These are phyloP conservation scores for Diarsia dahlii DNA, from an alignment of 2,888 invertebrate genomes.

Conservation along the genomic window DNA sequence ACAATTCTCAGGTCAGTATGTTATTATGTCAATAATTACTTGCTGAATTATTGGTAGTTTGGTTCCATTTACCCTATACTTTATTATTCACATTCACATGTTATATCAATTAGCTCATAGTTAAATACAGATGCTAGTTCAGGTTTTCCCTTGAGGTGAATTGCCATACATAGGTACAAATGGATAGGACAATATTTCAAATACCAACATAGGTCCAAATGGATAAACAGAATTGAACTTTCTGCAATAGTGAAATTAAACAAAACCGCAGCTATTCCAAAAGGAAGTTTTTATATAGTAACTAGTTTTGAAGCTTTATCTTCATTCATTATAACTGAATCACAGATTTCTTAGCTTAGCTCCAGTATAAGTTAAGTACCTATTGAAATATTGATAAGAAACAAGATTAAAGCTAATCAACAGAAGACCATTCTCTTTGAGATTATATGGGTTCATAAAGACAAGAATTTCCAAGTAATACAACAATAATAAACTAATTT, in stretches of 20 bases:
- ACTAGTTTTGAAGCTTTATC: neutral
- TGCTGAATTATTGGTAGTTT: neutral
- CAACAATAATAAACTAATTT: neutral
- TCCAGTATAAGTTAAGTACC: neutral
- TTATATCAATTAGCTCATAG: neutral
- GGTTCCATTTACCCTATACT: neutral
- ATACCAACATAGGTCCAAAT: neutral
- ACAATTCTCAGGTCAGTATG: neutral
- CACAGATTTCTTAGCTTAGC: neutral
- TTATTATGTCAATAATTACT: slow-evolving; percentile 17
- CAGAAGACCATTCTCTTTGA: neutral
- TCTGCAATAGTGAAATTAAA: neutral
- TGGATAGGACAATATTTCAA: neutral
- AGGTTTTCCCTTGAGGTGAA: too few relatives aligned
- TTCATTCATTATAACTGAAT: neutral
- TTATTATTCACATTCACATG: neutral
- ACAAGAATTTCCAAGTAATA: neutral
- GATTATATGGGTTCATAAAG: neutral
- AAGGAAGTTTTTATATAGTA: neutral
- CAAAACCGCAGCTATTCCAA: neutral
- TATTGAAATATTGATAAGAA: slow-evolving; percentile 19
- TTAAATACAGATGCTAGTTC: neutral
- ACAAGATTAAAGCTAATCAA: neutral
- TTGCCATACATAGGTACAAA: neutral
- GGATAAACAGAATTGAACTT: neutral